phyloP scores from a whole-genome alignment of 2,113 vertebrate species.

The Leptodactylus fuscus region DNA sequence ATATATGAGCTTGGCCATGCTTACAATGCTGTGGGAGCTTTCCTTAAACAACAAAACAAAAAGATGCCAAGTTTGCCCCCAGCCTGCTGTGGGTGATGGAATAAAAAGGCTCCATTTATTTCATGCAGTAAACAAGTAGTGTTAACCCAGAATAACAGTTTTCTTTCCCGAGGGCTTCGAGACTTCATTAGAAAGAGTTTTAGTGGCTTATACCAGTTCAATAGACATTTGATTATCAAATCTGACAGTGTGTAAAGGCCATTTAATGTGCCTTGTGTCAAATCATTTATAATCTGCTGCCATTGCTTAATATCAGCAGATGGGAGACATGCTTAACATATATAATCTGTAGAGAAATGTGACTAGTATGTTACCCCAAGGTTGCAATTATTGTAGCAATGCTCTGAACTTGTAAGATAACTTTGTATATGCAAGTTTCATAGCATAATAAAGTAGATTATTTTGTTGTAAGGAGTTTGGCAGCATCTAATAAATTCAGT shows the following conservation, averaged over 20 bases:
- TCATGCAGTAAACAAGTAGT: constrained; percentile 52
- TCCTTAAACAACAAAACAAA: constrained; percentile 55
- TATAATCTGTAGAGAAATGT: constrained; percentile 13
- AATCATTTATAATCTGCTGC: constrained; percentile 32
- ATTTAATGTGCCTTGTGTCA: constrained; percentile 31
- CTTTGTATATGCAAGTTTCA: not conserved
- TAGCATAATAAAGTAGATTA: not conserved
- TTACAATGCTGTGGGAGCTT: constrained; percentile 57
- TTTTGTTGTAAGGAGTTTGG: not conserved
- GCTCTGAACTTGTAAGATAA: not conserved
- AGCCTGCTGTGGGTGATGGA: constrained; percentile 45
- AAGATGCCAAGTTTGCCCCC: constrained; percentile 53
- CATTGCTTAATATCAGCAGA: constrained; percentile 11
- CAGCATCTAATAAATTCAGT: not conserved
- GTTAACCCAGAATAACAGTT: constrained; percentile 52
- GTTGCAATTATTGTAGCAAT: not conserved
- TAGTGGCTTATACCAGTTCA: constrained; percentile 46
- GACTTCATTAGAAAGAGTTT: constrained; percentile 54
- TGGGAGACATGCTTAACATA: not conserved
- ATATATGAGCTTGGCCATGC: constrained; percentile 56
- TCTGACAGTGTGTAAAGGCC: constrained; percentile 47
- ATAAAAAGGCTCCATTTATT: constrained; percentile 48
- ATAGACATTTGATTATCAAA: constrained; percentile 42
- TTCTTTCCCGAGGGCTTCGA: constrained; percentile 29
- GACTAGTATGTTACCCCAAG: not conserved